Conservation (phyloP, 37 sponge, comb jelly and placozoan genomes). For the Hexactinellida sp. region DNA sequence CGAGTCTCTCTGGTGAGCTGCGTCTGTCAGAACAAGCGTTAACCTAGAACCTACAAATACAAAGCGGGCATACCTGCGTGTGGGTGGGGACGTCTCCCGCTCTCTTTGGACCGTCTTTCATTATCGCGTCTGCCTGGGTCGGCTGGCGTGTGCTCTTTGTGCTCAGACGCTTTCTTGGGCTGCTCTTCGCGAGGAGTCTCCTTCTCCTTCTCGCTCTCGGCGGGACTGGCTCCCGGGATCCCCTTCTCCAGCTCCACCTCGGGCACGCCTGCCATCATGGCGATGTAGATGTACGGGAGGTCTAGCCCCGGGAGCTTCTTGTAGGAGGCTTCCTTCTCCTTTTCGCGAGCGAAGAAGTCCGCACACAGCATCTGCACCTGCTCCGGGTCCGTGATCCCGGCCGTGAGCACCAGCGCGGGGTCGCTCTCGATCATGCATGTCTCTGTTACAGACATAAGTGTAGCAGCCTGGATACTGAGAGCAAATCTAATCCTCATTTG, state of each 20-base stretch:
- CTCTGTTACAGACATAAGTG: slow-evolving; percentile 12
- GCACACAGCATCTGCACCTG: slow-evolving; percentile 1
- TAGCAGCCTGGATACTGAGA: too few species aligned
- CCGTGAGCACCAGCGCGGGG: background rate
- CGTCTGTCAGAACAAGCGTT: background rate
- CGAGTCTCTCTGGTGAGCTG: background rate
- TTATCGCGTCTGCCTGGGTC: background rate
- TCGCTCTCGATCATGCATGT: slow-evolving; percentile 11
- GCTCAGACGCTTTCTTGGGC: background rate
- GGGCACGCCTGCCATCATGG: slow-evolving; percentile 6
- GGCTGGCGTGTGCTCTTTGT: background rate
- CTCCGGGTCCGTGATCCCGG: background rate
- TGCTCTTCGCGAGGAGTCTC: background rate
- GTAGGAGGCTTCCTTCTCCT: slow-evolving; percentile 8
- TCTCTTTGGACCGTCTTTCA: background rate
- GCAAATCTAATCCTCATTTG: too few species aligned
- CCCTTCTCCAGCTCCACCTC: slow-evolving; percentile 13
- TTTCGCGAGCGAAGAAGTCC: slow-evolving; percentile 1
- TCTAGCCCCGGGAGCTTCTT: slow-evolving; percentile 5
- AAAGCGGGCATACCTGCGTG: too few species aligned
- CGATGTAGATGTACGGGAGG: background rate
- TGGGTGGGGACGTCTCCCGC: background rate
- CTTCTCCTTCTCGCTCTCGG: background rate
- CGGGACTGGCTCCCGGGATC: background rate
- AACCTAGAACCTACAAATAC: too few species aligned